Evolutionary conservation across 2,113 vertebrate genomes (phyloP).

Genomic region (Ceuthmochares aereus): DNA sequence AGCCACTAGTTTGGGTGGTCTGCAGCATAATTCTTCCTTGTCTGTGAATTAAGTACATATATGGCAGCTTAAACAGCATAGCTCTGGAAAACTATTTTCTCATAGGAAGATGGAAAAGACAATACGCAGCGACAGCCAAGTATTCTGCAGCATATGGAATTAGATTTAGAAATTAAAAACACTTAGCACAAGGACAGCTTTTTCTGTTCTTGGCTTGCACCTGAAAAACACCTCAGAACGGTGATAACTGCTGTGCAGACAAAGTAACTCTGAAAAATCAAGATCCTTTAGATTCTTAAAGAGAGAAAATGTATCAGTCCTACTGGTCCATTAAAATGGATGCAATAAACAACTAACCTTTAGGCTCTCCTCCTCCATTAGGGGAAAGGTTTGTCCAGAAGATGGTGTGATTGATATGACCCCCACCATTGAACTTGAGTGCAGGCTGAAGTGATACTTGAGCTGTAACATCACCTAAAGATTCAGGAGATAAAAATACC

Average conservation of each 20-base stretch:
- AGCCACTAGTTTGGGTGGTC: neutral
- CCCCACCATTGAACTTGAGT: slow-evolving; percentile 94
- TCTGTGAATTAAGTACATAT: neutral
- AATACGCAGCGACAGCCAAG: neutral
- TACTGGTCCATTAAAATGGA: neutral
- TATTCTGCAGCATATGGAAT: neutral
- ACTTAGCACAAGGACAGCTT: neutral
- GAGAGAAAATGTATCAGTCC: neutral
- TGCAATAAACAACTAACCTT: slow-evolving; percentile 79
- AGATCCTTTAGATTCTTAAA: neutral
- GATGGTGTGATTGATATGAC: slow-evolving; percentile 95
- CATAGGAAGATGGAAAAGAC: neutral
- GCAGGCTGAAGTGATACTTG: slow-evolving; percentile 92
- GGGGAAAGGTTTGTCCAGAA: slow-evolving; percentile 99
- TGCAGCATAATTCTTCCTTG: neutral
- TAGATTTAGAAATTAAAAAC: neutral
- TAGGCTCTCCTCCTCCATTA: slow-evolving; percentile 90
- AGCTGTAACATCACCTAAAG: slow-evolving; percentile 89
- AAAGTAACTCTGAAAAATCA: neutral
- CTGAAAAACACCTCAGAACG: neutral
- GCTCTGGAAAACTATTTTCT: neutral
- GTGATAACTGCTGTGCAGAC: fast-evolving
- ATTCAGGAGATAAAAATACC: neutral
- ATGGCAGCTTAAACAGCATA: fast-evolving
- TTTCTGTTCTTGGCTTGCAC: neutral